Conservation (phyloP, 2,888 invertebrate species). For the Epinotia ramella region DNA sequence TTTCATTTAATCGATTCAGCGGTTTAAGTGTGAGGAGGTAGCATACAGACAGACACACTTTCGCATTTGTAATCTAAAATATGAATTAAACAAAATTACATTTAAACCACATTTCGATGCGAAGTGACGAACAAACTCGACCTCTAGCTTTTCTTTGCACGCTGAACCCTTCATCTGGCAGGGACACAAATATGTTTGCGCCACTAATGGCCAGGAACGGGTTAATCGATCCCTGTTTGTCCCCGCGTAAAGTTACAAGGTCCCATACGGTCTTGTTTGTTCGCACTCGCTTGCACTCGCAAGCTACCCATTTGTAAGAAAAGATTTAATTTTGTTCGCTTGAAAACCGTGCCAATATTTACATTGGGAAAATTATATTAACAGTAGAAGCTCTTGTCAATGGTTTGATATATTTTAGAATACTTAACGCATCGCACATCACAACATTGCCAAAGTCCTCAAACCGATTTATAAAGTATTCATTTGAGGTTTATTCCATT, state of each 20-base stretch:
- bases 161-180: constrained; percentile 12
- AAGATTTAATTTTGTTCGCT: background rate
- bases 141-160: constrained; percentile 1
- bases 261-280: constrained; percentile 29
- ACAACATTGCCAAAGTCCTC: no score
- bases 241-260: constrained; percentile 43
- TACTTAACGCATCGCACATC: no score
- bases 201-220: constrained; percentile 43
- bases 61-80: no score
- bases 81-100: background rate
- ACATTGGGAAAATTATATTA: background rate
- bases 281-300: constrained; percentile 1
- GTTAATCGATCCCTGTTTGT: constrained; percentile 45
- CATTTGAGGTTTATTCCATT: no score
- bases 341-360: background rate
- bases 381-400: background rate
- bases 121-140: background rate
- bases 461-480: no score
- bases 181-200: constrained; percentile 40
- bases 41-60: no score
- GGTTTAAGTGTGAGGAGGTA: no score
- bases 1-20: no score
- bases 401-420: no score
- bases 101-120: background rate
- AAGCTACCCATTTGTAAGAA: constrained; percentile 3